Evolutionary conservation across 2,113 vertebrate species (phyloP).

Genomic region (Micronycteris hirsuta): DNA sequence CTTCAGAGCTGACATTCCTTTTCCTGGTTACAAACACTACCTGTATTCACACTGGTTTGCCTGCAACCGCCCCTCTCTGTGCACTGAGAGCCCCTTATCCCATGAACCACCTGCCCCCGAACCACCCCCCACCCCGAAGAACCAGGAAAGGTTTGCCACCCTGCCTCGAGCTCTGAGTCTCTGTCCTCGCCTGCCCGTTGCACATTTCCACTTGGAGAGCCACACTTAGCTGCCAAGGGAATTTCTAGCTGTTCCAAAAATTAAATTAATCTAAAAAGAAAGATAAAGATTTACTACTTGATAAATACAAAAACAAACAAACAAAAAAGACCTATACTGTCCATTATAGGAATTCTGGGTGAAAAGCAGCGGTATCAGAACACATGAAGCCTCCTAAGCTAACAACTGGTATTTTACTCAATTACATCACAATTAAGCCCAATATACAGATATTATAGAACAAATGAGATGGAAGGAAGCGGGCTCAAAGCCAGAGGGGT

Average conservation of each 20-base stretch:
- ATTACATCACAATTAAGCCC: neutral
- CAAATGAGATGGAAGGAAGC: neutral
- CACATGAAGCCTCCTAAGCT: neutral
- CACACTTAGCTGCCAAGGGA: neutral
- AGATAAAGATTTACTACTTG: neutral
- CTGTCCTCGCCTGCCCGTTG: neutral
- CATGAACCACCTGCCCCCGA: too few relatives aligned
- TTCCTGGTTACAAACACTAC: neutral
- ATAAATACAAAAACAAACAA: neutral
- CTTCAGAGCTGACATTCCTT: neutral
- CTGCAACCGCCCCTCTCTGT: neutral
- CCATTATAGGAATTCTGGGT: neutral
- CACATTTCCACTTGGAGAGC: neutral
- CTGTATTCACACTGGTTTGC: neutral
- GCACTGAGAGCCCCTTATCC: neutral
- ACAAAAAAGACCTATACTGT: neutral
- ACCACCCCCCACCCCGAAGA: too few relatives aligned
- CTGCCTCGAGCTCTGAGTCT: neutral
- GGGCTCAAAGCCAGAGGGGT: neutral
- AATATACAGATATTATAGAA: neutral
- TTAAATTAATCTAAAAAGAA: neutral
- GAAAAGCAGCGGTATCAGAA: neutral
- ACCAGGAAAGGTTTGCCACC: accelerated
- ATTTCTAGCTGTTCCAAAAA: neutral
- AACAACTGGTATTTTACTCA: neutral